Conservation (phyloP, 2,888 invertebrate genomes). For the Uloborus plumipes region DNA sequence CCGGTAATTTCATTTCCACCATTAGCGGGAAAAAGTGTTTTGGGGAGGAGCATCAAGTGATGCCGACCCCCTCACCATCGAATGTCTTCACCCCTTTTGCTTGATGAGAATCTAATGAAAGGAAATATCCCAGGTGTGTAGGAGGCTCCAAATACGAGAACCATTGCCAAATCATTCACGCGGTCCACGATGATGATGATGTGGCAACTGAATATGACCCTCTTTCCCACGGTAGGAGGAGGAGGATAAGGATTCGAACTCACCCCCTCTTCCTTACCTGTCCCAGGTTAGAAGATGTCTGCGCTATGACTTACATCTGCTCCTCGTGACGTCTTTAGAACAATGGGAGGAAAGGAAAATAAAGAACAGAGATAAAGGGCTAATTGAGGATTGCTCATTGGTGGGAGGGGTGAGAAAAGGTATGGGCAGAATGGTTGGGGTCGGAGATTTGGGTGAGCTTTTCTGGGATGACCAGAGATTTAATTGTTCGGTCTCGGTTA, state of each 20-base stretch:
- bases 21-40: not conserved
- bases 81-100: slow-evolving; percentile 13
- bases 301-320: slow-evolving; percentile 16
- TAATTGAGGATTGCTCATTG: slow-evolving; percentile 28
- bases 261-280: slow-evolving; percentile 5
- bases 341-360: slow-evolving; percentile 26
- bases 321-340: slow-evolving; percentile 32
- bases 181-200: slow-evolving; percentile 24
- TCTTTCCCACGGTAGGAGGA: slow-evolving; percentile 43
- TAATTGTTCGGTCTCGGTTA: too few species aligned
- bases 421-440: too few species aligned
- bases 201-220: slow-evolving; percentile 46
- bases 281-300: not conserved
- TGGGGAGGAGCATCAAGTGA: slow-evolving; percentile 1
- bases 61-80: not conserved
- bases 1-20: too few species aligned
- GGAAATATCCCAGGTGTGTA: slow-evolving; percentile 31
- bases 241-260: not conserved
- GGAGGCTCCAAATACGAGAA: slow-evolving; percentile 27
- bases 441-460: too few species aligned
- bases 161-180: slow-evolving; percentile 40
- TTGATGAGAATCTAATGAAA: slow-evolving; percentile 34
- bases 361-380: slow-evolving; percentile 17
- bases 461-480: too few species aligned
- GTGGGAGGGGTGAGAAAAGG: slow-evolving; percentile 11